phyloP scores from a whole-genome alignment of 35 echinoderm and acorn worm genomes.

The Apostichopus parvimensis region DNA sequence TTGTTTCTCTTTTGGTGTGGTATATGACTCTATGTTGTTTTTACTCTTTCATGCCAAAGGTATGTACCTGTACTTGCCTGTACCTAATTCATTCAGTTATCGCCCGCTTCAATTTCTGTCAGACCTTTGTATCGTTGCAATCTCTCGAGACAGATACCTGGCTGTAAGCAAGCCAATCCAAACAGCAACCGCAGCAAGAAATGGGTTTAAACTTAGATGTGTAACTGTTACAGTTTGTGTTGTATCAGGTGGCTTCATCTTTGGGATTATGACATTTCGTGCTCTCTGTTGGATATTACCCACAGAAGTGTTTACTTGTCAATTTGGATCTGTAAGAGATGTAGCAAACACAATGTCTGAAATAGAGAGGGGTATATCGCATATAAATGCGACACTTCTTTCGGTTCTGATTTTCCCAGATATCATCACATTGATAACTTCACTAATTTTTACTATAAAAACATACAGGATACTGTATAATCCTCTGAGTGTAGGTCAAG shows the following conservation, averaged over 20 bases:
- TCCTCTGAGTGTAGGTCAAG: neutral
- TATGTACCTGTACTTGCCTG: too few species aligned
- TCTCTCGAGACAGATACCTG: neutral
- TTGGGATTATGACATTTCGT: too few species aligned
- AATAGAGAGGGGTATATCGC: too few species aligned
- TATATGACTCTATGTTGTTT: neutral
- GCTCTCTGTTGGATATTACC: too few species aligned
- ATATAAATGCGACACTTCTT: too few species aligned
- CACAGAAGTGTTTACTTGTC: too few species aligned
- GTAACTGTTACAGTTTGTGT: neutral
- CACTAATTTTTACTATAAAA: neutral
- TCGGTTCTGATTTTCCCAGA: too few species aligned
- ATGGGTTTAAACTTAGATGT: neutral
- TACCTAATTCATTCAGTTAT: too few species aligned
- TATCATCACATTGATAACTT: too few species aligned
- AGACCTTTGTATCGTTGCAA: neutral
- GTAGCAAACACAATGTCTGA: too few species aligned
- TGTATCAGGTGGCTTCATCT: neutral
- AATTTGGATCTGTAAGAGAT: too few species aligned
- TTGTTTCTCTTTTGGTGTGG: neutral
- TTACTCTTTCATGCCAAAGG: neutral
- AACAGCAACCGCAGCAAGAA: neutral
- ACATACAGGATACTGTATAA: neutral
- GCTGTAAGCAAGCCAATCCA: neutral
- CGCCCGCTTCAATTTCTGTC: neutral